Percentiles rank a stretch among this genome's conserved stretches.
phyloP scores from a whole-genome alignment of 2,888 invertebrate genomes.

The Rhopalosiphum nymphaeae region DNA sequence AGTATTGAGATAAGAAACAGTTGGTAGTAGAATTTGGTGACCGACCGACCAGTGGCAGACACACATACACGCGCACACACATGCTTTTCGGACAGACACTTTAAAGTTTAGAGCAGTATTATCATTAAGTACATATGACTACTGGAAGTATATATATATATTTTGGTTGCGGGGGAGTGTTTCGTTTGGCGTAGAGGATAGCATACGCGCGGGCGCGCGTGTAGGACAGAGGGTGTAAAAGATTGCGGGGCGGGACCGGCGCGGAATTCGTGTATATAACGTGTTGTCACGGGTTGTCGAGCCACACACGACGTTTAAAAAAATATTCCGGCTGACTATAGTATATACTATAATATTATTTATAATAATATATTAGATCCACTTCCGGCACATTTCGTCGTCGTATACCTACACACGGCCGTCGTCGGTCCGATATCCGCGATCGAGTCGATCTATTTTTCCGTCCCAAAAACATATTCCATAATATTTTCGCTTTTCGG shows the following conservation, averaged over 20 bases:
- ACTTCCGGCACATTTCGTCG: neutral
- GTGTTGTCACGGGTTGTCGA: conserved; percentile 21
- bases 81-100: neutral
- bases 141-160: neutral
- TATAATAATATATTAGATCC: neutral
- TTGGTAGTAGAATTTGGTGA: neutral
- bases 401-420: neutral
- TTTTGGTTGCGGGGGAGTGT: neutral
- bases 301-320: conserved; percentile 49
- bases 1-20: neutral
- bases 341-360: neutral
- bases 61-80: neutral
- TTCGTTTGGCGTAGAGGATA: neutral
- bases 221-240: neutral
- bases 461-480: neutral
- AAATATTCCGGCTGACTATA: neutral
- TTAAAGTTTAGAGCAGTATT: neutral
- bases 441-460: neutral
- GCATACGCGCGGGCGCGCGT: neutral
- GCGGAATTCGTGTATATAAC: conserved; percentile 27
- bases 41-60: neutral
- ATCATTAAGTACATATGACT: neutral
- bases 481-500: neutral
- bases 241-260: conserved; percentile 20
- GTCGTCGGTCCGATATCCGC: neutral